Conservation (phyloP, 1,140 invertebrate genomes). For the Aethina tumida region DNA sequence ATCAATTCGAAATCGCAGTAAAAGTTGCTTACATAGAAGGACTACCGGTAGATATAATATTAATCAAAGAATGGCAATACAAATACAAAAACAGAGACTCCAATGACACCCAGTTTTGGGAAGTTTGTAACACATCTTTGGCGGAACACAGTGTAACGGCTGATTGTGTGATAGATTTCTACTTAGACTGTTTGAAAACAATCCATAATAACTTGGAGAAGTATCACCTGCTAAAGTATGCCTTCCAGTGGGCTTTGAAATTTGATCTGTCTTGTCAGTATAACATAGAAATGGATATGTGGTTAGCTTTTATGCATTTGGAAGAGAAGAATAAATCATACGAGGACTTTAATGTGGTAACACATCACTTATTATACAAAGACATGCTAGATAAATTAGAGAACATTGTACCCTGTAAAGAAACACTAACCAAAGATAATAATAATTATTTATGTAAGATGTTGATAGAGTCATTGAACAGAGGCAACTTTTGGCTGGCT, state of each 20-base stretch:
- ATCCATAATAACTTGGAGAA: conserved; percentile 38
- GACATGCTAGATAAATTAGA: conserved; percentile 20
- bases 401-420: conserved; percentile 7
- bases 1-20: conserved; percentile 45
- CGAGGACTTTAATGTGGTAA: conserved; percentile 6
- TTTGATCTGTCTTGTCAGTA: conserved; percentile 36
- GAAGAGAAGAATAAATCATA: conserved; percentile 19
- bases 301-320: conserved; percentile 40
- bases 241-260: conserved; percentile 43
- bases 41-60: conserved; percentile 40
- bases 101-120: conserved; percentile 40
- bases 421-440: conserved; percentile 9
- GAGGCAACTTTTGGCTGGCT: conserved; percentile 29
- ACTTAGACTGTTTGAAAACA: conserved; percentile 40
- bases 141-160: conserved; percentile 42
- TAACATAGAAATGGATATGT: conserved; percentile 44
- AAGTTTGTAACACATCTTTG: conserved; percentile 45
- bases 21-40: conserved; percentile 43
- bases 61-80: conserved; percentile 42
- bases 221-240: conserved; percentile 43
- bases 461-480: conserved; percentile 13
- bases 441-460: conserved; percentile 11
- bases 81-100: conserved; percentile 32
- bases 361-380: conserved; percentile 15
- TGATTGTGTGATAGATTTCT: conserved; percentile 44